A percentile compares a stretch with the other conserved stretches of the same genome.
phyloP scores from a whole-genome alignment of 1,140 invertebrate genomes.

The Caenorhabditis remanei region DNA sequence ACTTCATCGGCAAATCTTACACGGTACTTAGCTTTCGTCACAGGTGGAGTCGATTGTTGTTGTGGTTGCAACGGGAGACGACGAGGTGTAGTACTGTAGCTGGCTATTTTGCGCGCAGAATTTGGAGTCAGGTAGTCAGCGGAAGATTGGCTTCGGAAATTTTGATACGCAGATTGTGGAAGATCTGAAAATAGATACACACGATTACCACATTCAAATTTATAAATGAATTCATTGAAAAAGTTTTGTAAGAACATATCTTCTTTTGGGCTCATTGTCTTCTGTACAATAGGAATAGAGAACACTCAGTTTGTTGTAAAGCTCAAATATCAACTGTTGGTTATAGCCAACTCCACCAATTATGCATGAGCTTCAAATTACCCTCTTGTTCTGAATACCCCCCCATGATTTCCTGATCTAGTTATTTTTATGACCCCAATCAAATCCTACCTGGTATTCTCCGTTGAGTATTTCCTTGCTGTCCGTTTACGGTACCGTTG shows the following conservation, averaged over 20 bases:
- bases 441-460: slow-evolving; percentile 27
- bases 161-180: background rate
- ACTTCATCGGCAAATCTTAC: slow-evolving; percentile 61
- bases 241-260: no score
- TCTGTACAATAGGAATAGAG: no score
- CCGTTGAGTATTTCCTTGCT: slow-evolving; percentile 12
- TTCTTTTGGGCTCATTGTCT: no score
- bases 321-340: no score
- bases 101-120: slow-evolving; percentile 33
- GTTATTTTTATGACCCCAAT: background rate
- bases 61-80: slow-evolving; percentile 26
- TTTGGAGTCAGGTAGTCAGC: slow-evolving; percentile 46
- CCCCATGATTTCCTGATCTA: background rate
- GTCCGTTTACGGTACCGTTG: slow-evolving; percentile 1
- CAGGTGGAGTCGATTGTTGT: background rate
- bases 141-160: slow-evolving; percentile 49
- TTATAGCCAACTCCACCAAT: no score
- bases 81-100: slow-evolving; percentile 23
- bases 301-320: no score
- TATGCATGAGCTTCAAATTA: no score
- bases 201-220: background rate
- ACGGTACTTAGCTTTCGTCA: slow-evolving; percentile 41
- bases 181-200: background rate
- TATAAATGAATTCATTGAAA: no score
- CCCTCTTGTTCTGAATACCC: no score